Evolutionary conservation across 2,113 vertebrate species (phyloP).

Genomic region (Gracilinanus agilis): DNA sequence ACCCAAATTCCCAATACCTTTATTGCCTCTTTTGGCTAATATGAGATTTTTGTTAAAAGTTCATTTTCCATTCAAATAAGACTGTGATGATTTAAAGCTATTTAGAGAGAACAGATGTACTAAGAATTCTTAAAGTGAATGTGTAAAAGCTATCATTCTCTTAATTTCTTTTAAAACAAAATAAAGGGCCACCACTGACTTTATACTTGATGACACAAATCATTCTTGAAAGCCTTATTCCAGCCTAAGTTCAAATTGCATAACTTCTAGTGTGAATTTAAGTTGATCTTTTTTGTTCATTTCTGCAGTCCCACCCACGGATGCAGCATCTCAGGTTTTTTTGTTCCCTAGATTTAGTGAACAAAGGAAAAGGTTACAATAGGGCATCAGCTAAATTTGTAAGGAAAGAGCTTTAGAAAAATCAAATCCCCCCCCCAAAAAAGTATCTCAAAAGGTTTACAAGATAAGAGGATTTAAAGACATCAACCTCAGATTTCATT

Average conservation of each 20-base stretch:
- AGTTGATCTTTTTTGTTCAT: slow-evolving; percentile 63
- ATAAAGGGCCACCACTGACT: slow-evolving; percentile 42
- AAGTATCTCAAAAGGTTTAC: slow-evolving; percentile 72
- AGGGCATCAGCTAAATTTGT: slow-evolving; percentile 77
- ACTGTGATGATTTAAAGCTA: slow-evolving; percentile 22
- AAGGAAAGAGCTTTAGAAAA: slow-evolving; percentile 66
- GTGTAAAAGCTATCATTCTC: slow-evolving; percentile 22
- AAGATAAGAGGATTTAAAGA: slow-evolving; percentile 69
- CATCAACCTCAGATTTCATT: slow-evolving; percentile 66
- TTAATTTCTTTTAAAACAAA: slow-evolving; percentile 53
- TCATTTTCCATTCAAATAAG: slow-evolving; percentile 52
- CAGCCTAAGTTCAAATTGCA: slow-evolving; percentile 59
- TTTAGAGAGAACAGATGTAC: slow-evolving; percentile 45
- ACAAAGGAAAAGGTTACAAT: slow-evolving; percentile 77
- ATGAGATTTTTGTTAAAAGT: slow-evolving; percentile 29
- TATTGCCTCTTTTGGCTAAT: background rate
- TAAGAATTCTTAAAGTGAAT: slow-evolving; percentile 23
- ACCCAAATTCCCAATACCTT: slow-evolving; percentile 32
- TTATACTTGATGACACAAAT: slow-evolving; percentile 29
- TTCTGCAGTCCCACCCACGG: slow-evolving; percentile 68
- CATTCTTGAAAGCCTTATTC: slow-evolving; percentile 48
- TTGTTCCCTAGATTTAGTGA: slow-evolving; percentile 75
- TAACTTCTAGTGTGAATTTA: slow-evolving; percentile 56
- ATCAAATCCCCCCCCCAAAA: slow-evolving; percentile 57
- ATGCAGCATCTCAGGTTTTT: slow-evolving; percentile 68